phyloP scores from a whole-genome alignment of 2,797 vertebrate genomes.

The Dryobates pubescens region DNA sequence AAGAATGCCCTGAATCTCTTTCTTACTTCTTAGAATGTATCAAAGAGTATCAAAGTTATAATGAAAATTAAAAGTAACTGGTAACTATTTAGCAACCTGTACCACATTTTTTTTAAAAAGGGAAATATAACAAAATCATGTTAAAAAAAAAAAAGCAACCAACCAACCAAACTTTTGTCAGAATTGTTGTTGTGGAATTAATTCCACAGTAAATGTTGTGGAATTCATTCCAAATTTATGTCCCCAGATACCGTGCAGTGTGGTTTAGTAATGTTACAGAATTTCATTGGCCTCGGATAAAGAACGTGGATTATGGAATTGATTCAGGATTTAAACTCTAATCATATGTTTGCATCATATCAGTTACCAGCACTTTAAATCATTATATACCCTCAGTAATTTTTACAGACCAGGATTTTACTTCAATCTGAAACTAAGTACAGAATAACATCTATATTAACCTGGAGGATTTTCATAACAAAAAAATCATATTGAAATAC shows the following conservation, averaged over 20 bases:
- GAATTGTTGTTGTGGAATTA: background rate
- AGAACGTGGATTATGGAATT: background rate
- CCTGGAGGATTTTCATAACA: background rate
- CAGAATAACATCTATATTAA: background rate
- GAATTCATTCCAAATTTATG: background rate
- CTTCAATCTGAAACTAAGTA: background rate
- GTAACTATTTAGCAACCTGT: background rate
- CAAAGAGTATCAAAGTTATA: background rate
- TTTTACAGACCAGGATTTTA: conserved; percentile 13
- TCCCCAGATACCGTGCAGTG: background rate
- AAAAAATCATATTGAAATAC: background rate
- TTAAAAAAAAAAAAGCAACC: background rate
- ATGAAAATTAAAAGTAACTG: background rate
- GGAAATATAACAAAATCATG: background rate
- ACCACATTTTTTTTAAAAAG: background rate
- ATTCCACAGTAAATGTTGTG: background rate
- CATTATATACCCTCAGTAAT: background rate
- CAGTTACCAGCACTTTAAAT: conserved; percentile 41
- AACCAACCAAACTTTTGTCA: background rate
- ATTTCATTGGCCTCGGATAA: background rate
- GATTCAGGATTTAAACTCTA: background rate
- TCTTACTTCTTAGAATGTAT: background rate
- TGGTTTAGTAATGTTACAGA: background rate
- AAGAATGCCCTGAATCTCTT: background rate
- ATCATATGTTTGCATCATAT: conserved; percentile 5